A percentile compares a stretch with the other conserved stretches of the same genome.
These are phyloP conservation scores for Lophotis ruficrista DNA, from an alignment of 2,113 vertebrate genomes.

Conservation along the genomic window DNA sequence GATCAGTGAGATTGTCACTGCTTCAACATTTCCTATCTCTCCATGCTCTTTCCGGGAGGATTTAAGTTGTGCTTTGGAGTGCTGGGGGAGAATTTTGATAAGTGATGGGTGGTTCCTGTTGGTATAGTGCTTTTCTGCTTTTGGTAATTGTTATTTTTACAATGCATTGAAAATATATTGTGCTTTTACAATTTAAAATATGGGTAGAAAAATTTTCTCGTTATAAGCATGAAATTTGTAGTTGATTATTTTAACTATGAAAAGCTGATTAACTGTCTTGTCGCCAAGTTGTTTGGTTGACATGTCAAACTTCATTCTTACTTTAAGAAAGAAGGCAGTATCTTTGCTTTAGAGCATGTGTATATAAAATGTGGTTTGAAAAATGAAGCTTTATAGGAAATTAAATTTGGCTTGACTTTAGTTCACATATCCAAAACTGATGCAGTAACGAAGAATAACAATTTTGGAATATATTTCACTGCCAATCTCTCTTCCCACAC, in stretches of 20 bases:
- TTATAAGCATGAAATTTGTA: background rate
- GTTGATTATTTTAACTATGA: background rate
- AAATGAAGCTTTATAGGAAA: background rate
- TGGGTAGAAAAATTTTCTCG: fast-evolving
- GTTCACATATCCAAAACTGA: background rate
- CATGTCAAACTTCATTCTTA: background rate
- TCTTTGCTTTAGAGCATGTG: background rate
- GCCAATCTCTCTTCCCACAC: no score
- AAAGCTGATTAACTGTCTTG: background rate
- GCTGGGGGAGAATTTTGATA: background rate
- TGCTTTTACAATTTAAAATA: background rate
- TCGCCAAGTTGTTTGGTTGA: background rate
- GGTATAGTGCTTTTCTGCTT: background rate
- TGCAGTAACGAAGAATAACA: background rate
- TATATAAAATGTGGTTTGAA: background rate
- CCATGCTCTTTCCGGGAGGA: background rate
- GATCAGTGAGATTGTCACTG: background rate
- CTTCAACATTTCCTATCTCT: background rate
- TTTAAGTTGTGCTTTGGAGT: background rate
- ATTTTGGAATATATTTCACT: background rate
- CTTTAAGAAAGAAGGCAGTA: background rate
- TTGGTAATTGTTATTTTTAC: background rate
- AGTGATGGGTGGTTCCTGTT: background rate
- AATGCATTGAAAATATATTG: background rate
- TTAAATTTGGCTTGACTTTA: background rate